Evolutionary conservation across 2,797 vertebrate genomes (phyloP).

Genomic region (Sebastes ruberrimus): DNA sequence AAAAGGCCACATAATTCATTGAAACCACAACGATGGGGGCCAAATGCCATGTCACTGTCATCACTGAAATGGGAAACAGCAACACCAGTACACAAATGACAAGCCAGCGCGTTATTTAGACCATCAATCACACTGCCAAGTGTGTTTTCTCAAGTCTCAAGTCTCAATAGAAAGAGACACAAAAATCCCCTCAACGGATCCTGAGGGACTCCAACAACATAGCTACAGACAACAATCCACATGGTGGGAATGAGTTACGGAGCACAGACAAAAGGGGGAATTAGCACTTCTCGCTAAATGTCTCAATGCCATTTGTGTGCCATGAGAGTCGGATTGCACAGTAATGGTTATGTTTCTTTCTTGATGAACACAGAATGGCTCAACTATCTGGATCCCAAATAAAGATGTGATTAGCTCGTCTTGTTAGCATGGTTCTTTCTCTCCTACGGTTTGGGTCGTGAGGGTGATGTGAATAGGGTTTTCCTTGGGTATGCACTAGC

Average conservation of each 20-base stretch:
- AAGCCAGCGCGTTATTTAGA: conserved; percentile 45
- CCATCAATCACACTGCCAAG: conserved; percentile 50
- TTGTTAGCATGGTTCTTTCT: background rate
- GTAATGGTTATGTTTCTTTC: background rate
- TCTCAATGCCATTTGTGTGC: background rate
- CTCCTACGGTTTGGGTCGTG: conserved; percentile 7
- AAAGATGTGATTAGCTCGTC: background rate
- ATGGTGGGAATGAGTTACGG: conserved; percentile 14
- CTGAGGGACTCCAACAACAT: conserved; percentile 19
- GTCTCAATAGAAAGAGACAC: conserved; percentile 1
- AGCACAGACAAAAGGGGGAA: conserved; percentile 3
- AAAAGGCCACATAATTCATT: conserved; percentile 20
- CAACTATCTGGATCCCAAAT: background rate
- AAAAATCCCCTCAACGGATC: conserved; percentile 1
- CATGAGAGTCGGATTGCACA: background rate
- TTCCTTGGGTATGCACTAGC: conserved; percentile 31
- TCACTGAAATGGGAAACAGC: conserved; percentile 40
- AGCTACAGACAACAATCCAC: conserved; percentile 36
- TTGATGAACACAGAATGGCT: background rate
- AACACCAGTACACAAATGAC: conserved; percentile 53
- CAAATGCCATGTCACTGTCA: conserved; percentile 45
- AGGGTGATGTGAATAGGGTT: conserved; percentile 28
- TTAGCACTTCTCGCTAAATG: conserved; percentile 21
- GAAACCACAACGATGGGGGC: conserved; percentile 35
- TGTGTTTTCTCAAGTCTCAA: conserved; percentile 26